Percentiles rank a stretch among this genome's conserved stretches.
phyloP scores from a whole-genome alignment of 1,140 invertebrate genomes.

The Drosophila teissieri region DNA sequence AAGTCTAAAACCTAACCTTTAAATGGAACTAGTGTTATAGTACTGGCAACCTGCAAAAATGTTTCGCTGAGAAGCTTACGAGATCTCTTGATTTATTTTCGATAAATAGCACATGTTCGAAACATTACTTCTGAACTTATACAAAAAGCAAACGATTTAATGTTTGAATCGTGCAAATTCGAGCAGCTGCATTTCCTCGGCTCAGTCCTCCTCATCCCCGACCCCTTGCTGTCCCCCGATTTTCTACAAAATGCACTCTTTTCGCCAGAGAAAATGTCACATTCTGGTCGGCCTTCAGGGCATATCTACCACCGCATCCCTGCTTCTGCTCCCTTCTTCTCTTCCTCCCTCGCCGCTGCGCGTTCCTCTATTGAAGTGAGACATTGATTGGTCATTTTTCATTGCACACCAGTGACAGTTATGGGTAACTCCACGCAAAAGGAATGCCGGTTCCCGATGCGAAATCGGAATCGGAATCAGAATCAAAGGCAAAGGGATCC shows the following conservation, averaged over 20 bases:
- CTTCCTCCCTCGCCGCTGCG: constrained; percentile 57
- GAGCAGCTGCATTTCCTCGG: constrained; percentile 68
- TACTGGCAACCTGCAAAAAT: no score
- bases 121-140: constrained; percentile 4
- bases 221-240: constrained; percentile 24
- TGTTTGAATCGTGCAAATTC: constrained; percentile 56
- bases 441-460: constrained; percentile 6
- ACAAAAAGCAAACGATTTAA: constrained; percentile 40
- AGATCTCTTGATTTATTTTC: constrained; percentile 5
- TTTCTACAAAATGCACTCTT: constrained; percentile 71
- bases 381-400: constrained; percentile 83
- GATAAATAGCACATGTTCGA: constrained; percentile 3
- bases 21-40: not conserved
- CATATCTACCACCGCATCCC: constrained; percentile 54
- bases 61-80: not conserved
- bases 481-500: constrained; percentile 8
- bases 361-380: constrained; percentile 69
- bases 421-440: constrained; percentile 47
- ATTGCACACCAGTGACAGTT: constrained; percentile 73
- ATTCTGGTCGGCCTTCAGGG: constrained; percentile 58
- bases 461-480: not conserved
- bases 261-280: constrained; percentile 70
- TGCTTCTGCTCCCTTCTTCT: constrained; percentile 42
- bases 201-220: constrained; percentile 23
- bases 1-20: no score